Conservation (phyloP, 1,140 invertebrate species). For the Saxidomus purpurata region DNA sequence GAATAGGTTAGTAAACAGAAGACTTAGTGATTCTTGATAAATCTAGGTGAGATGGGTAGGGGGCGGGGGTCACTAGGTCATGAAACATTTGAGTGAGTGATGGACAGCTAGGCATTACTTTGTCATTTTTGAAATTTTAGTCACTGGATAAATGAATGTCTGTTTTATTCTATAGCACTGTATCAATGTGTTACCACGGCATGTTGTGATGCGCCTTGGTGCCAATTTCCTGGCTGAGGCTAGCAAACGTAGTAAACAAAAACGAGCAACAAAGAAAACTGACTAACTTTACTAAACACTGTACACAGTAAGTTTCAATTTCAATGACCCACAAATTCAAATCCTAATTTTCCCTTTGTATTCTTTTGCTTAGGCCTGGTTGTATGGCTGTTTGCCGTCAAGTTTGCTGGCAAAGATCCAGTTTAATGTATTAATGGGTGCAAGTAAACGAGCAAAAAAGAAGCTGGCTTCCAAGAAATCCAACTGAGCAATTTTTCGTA, state of each 20-base stretch:
- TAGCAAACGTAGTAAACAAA: not conserved
- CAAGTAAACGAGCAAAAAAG: conserved; percentile 42
- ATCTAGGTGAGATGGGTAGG: too few relatives aligned
- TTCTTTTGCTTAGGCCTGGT: not conserved
- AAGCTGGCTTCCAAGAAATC: conserved; percentile 35
- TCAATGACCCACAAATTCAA: not conserved
- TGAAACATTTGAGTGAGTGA: too few relatives aligned
- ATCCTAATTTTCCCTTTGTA: not conserved
- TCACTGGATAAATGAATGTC: too few relatives aligned
- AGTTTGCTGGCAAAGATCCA: not conserved
- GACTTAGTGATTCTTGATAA: too few relatives aligned
- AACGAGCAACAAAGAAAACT: not conserved
- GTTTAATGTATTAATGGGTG: not conserved
- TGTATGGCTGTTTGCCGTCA: not conserved
- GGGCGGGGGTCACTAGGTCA: too few relatives aligned
- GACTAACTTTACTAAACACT: not conserved
- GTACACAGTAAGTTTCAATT: not conserved
- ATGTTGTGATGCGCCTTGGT: not conserved
- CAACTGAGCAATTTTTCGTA: not conserved
- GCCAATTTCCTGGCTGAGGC: not conserved
- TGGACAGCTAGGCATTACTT: too few relatives aligned
- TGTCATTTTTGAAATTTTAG: too few relatives aligned
- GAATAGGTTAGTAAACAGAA: too few relatives aligned
- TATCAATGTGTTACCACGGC: not conserved
- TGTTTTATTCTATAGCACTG: not conserved